phyloP scores from a whole-genome alignment of 2,888 invertebrate species.

The Phoenoteleia sp. region DNA sequence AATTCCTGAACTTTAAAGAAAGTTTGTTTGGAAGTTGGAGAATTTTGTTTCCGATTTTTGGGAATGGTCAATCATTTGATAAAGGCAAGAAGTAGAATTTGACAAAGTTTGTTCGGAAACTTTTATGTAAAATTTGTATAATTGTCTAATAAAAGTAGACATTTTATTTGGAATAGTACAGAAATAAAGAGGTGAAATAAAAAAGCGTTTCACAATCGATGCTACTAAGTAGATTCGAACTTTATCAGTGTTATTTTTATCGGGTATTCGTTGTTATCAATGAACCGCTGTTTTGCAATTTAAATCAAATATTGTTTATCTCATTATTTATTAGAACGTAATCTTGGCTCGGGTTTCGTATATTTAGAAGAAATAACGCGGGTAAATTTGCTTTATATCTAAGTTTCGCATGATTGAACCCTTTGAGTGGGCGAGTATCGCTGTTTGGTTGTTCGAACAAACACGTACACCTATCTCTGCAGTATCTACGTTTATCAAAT shows the following conservation, averaged over 20 bases:
- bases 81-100: too few species aligned
- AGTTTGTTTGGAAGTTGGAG: too few species aligned
- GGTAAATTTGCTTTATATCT: background rate
- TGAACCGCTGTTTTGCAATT: constrained; percentile 40
- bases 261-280: constrained; percentile 27
- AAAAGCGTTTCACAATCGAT: background rate
- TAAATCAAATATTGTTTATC: constrained; percentile 29
- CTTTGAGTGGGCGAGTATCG: constrained; percentile 23
- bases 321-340: constrained; percentile 28
- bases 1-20: too few species aligned
- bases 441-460: constrained; percentile 7
- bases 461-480: constrained; percentile 2
- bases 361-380: background rate
- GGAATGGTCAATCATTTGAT: too few species aligned
- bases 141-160: too few species aligned
- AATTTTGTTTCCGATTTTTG: too few species aligned
- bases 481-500: constrained; percentile 40
- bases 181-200: background rate
- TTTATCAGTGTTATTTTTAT: constrained; percentile 50
- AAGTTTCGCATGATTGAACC: constrained; percentile 44
- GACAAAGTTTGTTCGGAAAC: too few species aligned
- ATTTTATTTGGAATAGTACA: too few species aligned
- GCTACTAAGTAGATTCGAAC: constrained; percentile 2
- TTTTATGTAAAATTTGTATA: too few species aligned
- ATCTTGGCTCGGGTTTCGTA: background rate